These are phyloP conservation scores for Serripes groenlandicus DNA, from an alignment of 2,888 invertebrate species.

Conservation along the genomic window DNA sequence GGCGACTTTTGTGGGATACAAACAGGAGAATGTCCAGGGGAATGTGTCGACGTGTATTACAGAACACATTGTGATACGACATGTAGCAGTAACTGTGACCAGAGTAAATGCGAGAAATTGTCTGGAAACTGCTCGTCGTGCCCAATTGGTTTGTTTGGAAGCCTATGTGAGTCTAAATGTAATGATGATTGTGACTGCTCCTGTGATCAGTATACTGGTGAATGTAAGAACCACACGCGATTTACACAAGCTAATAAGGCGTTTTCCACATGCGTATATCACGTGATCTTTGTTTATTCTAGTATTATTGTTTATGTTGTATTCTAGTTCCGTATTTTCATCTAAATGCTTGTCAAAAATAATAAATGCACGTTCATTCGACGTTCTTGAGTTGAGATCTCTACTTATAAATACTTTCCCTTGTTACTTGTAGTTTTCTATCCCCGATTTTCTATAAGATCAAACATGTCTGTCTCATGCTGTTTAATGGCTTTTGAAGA, in stretches of 20 bases:
- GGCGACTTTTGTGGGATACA: conserved; percentile 17
- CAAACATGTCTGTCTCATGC: too few relatives aligned
- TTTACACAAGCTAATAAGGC: neutral
- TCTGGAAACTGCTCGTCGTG: conserved; percentile 47
- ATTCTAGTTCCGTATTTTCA: too few relatives aligned
- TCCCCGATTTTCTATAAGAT: too few relatives aligned
- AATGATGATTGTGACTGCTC: conserved; percentile 21
- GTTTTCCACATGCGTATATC: too few relatives aligned
- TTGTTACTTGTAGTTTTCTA: too few relatives aligned
- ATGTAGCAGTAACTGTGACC: conserved; percentile 28
- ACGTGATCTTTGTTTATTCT: too few relatives aligned
- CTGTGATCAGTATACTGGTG: conserved; percentile 40
- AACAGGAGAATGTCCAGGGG: conserved; percentile 47
- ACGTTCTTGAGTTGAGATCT: too few relatives aligned
- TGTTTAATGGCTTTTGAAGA: too few relatives aligned
- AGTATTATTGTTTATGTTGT: too few relatives aligned
- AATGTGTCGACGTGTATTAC: conserved; percentile 33
- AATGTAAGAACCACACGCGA: conserved; percentile 27
- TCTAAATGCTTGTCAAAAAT: too few relatives aligned
- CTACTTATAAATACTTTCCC: too few relatives aligned
- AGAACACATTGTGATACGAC: conserved; percentile 25
- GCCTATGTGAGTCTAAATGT: conserved; percentile 33
- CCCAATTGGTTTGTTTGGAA: conserved; percentile 29
- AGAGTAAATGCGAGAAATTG: conserved; percentile 11
- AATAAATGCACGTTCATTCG: too few relatives aligned